Conservation (phyloP, 1,140 invertebrate genomes). For the Penaeus vannamei region DNA sequence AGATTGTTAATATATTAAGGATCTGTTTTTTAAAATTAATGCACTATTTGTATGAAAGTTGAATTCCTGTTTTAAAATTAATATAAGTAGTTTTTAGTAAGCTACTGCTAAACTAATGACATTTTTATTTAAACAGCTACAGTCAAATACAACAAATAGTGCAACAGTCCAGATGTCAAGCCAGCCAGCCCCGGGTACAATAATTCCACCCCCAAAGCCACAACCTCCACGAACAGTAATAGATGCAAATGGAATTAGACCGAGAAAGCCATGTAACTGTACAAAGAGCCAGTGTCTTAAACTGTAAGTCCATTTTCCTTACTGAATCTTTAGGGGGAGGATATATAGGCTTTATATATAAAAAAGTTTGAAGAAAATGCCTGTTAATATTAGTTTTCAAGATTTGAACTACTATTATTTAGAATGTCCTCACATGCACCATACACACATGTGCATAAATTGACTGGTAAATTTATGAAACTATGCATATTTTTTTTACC, state of each 20-base stretch:
- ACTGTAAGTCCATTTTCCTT: conserved; percentile 78
- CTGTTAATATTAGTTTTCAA: too few species aligned
- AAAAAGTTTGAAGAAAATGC: too few species aligned
- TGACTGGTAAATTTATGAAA: too few species aligned
- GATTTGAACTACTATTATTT: too few species aligned
- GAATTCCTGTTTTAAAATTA: too few species aligned
- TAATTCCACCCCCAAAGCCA: conserved; percentile 62
- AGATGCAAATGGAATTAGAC: conserved; percentile 81
- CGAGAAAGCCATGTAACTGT: conserved; percentile 97
- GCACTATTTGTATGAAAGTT: too few species aligned
- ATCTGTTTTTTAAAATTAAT: too few species aligned
- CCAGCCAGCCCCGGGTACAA: conserved; percentile 41
- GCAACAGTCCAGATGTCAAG: conserved; percentile 47
- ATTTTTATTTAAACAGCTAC: conserved; percentile 41
- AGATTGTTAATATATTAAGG: too few species aligned
- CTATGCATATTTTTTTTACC: too few species aligned
- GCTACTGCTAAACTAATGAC: not conserved
- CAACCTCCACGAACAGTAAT: conserved; percentile 70
- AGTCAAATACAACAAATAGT: conserved; percentile 47
- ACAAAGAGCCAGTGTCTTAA: conserved; percentile 99
- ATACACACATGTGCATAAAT: too few species aligned
- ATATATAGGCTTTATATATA: not conserved
- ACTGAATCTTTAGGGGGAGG: conserved; percentile 43
- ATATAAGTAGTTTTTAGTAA: not conserved
- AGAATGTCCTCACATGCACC: too few species aligned